Conservation (phyloP, 2,113 vertebrate genomes). For the Acrocephalus kingi region DNA sequence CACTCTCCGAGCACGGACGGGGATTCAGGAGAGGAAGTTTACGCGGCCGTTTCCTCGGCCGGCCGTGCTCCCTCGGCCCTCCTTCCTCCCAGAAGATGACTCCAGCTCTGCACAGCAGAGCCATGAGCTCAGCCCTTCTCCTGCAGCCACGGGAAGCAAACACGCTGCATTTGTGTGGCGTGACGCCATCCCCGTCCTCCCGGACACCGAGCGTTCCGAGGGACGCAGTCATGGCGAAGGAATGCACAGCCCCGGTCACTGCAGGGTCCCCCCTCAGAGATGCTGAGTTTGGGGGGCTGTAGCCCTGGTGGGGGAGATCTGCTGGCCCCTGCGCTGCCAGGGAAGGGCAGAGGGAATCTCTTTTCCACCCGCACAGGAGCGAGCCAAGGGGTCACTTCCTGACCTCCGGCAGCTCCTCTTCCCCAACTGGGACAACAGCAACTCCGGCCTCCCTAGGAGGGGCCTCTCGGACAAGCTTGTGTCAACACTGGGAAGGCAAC, state of each 20-base stretch:
- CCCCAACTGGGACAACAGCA: neutral
- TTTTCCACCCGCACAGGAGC: neutral
- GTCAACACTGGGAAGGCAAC: constrained; percentile 56
- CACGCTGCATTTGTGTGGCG: neutral
- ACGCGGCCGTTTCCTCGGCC: neutral
- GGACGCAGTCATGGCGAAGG: neutral
- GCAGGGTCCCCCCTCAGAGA: neutral
- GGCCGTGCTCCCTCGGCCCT: neutral
- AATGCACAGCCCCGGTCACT: neutral
- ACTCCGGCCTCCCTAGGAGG: neutral
- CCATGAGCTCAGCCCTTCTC: neutral
- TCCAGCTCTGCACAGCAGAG: neutral
- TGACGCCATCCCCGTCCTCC: neutral
- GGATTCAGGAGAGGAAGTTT: constrained; percentile 4
- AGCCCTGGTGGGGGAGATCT: neutral
- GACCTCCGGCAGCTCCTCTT: constrained; percentile 7
- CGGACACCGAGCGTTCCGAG: neutral
- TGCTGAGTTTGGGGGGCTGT: neutral
- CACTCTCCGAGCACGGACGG: accelerated
- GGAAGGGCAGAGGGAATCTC: neutral
- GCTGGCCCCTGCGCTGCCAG: accelerated
- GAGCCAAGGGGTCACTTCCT: neutral
- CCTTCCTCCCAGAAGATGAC: constrained; percentile 28
- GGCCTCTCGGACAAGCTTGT: constrained; percentile 41
- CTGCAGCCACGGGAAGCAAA: neutral